phyloP scores from a whole-genome alignment of 1,140 invertebrate species.

The Drosophila quadrilineata region DNA sequence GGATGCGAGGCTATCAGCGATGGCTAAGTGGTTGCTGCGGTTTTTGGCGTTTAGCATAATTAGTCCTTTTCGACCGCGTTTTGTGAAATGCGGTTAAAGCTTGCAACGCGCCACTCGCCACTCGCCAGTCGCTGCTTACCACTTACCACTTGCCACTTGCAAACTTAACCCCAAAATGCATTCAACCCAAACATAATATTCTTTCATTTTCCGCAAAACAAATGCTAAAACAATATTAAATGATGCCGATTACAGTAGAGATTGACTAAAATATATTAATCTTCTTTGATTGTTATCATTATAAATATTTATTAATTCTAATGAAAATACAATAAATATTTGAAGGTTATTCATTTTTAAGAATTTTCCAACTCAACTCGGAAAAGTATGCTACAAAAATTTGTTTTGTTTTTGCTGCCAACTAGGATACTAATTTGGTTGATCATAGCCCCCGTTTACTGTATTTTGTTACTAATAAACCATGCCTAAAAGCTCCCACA shows the following conservation, averaged over 20 bases:
- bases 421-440: background rate
- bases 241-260: background rate
- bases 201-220: background rate
- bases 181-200: conserved; percentile 1
- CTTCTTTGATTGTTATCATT: too few species aligned
- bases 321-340: too few species aligned
- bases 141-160: too few species aligned
- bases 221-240: background rate
- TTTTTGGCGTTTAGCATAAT: conserved; percentile 72
- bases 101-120: too few species aligned
- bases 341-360: too few species aligned
- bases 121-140: too few species aligned
- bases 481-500: background rate
- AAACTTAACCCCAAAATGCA: conserved; percentile 21
- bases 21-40: conserved; percentile 72
- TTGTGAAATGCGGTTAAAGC: conserved; percentile 56
- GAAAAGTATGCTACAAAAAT: background rate
- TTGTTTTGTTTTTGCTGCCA: background rate
- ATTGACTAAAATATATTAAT: too few species aligned
- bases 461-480: conserved; percentile 43
- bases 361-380: background rate
- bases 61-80: conserved; percentile 71
- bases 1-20: conserved; percentile 18
- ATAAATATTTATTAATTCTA: too few species aligned
- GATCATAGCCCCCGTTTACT: background rate